A percentile compares a stretch with the other conserved stretches of the same genome.
phyloP scores from a whole-genome alignment of 2,113 vertebrate species.

The Anas platyrhynchos region DNA sequence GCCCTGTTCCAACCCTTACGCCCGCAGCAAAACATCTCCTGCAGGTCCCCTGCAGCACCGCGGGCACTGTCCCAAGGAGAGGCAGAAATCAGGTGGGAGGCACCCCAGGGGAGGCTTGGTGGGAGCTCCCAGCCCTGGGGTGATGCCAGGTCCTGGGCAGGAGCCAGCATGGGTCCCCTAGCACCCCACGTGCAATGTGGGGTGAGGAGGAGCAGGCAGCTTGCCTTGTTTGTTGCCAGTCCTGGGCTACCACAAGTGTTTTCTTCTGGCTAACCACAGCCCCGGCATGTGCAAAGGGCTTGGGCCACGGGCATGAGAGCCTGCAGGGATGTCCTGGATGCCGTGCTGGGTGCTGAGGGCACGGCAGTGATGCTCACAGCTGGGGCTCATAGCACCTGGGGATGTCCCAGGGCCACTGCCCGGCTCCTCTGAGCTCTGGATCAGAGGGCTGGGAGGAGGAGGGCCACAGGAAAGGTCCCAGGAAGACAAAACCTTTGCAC shows the following conservation, averaged over 20 bases:
- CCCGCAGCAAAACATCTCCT: slow-evolving; percentile 1
- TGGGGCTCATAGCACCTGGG: background rate
- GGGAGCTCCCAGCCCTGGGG: background rate
- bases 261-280: slow-evolving; percentile 42
- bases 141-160: too few relatives aligned
- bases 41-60: fast-evolving
- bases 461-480: background rate
- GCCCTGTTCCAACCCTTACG: slow-evolving; percentile 41
- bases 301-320: background rate
- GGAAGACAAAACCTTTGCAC: background rate
- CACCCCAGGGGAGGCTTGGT: background rate
- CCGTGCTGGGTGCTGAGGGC: background rate
- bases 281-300: fast-evolving
- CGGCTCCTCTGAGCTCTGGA: background rate
- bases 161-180: too few relatives aligned
- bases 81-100: background rate
- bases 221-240: background rate
- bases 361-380: background rate
- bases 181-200: fast-evolving
- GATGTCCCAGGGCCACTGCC: background rate
- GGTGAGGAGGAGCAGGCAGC: background rate
- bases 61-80: background rate
- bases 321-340: background rate
- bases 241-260: background rate
- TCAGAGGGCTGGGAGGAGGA: fast-evolving